Percentiles rank a stretch among this genome's conserved stretches.
phyloP scores from a whole-genome alignment of 2,888 invertebrate species.

The Rotaria socialis region DNA sequence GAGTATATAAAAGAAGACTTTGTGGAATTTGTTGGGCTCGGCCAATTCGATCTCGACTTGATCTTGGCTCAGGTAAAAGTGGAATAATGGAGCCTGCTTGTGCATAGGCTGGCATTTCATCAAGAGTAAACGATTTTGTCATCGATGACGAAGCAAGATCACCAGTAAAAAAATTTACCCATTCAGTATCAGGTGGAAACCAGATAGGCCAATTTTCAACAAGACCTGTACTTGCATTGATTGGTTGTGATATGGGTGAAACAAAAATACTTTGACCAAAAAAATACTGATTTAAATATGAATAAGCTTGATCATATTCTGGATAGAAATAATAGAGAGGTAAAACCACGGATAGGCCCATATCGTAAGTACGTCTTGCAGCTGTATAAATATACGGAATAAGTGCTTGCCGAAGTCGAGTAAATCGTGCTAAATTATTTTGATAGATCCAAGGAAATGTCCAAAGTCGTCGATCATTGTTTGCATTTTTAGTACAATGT shows the following conservation, averaged over 20 bases:
- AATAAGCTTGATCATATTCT: slow-evolving; percentile 13
- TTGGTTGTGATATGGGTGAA: not conserved
- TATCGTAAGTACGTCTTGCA: slow-evolving; percentile 34
- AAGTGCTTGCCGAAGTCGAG: slow-evolving; percentile 21
- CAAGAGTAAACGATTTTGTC: not conserved
- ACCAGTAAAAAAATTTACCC: slow-evolving; percentile 20
- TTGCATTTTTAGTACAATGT: slow-evolving; percentile 17
- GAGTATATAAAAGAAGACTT: not conserved
- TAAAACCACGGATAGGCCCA: not conserved
- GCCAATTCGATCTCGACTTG: not conserved
- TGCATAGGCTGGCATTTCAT: slow-evolving; percentile 34
- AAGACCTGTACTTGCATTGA: not conserved
- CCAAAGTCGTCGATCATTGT: slow-evolving; percentile 33
- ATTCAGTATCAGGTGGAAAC: slow-evolving; percentile 6
- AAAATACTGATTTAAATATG: slow-evolving; percentile 19
- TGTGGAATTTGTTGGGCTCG: not conserved
- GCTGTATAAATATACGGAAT: slow-evolving; percentile 27
- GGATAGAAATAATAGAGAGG: not conserved
- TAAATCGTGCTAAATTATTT: not conserved
- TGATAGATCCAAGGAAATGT: slow-evolving; percentile 9
- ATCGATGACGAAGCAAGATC: not conserved
- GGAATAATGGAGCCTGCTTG: not conserved
- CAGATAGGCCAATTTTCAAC: slow-evolving; percentile 11
- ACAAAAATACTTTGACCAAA: not conserved
- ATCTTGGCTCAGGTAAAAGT: not conserved